Percentiles rank a stretch among this genome's conserved stretches.
These are phyloP conservation scores for Montifringilla adamsi DNA, from an alignment of 2,113 vertebrate genomes.

Conservation along the genomic window DNA sequence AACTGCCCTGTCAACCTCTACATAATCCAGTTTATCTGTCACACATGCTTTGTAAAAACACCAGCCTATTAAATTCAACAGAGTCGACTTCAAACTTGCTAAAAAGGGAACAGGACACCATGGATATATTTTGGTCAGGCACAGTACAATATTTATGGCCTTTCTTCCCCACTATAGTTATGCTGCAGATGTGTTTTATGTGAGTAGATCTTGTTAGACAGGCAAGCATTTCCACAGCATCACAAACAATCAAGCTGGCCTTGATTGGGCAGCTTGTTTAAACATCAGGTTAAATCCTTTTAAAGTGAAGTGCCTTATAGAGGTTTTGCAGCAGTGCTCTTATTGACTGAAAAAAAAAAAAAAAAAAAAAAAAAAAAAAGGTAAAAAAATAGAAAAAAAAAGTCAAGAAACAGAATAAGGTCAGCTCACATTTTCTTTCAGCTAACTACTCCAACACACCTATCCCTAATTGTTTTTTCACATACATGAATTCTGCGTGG, in stretches of 20 bases:
- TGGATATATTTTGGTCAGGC: not conserved
- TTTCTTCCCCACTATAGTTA: not conserved
- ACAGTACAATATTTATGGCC: not conserved
- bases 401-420: not conserved
- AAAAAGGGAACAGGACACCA: not conserved
- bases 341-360: not conserved
- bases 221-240: not conserved
- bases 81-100: not conserved
- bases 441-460: not conserved
- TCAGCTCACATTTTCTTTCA: not conserved
- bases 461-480: rapidly evolving
- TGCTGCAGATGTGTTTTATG: not conserved
- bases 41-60: not conserved
- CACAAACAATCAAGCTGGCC: not conserved
- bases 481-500: rapidly evolving
- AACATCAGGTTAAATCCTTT: slow-evolving; percentile 44
- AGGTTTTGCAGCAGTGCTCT: not conserved
- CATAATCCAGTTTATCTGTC: not conserved
- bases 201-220: not conserved
- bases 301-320: not conserved
- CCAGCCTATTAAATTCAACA: not conserved
- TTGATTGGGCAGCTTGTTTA: slow-evolving; percentile 33
- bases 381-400: not conserved
- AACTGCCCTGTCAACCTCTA: not conserved
- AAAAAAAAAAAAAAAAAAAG: not conserved